phyloP scores from a whole-genome alignment of 1,140 invertebrate species.

The Temnothorax longispinosus region DNA sequence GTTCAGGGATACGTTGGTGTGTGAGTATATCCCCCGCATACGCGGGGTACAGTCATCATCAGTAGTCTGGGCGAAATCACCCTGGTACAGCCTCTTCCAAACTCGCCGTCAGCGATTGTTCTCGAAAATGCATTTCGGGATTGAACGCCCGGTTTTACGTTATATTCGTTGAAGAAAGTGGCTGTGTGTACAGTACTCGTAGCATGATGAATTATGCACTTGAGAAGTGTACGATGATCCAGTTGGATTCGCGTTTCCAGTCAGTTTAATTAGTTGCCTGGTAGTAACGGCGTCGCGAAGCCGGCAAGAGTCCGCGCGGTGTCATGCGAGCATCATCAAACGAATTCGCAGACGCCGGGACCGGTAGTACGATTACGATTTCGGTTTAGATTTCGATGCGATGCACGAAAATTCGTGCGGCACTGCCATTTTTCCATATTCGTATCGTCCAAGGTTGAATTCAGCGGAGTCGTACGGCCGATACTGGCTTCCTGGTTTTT shows the following conservation, averaged over 20 bases:
- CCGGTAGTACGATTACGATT: not conserved
- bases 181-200: not conserved
- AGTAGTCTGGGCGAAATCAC: conserved; percentile 80
- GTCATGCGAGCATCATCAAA: conserved; percentile 16
- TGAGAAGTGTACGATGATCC: conserved; percentile 19
- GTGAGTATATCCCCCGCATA: conserved; percentile 71
- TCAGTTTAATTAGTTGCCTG: not conserved
- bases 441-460: not conserved
- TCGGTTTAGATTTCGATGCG: not conserved
- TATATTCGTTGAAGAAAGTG: conserved; percentile 4
- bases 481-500: not conserved
- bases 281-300: conserved; percentile 6
- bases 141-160: not conserved
- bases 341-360: not conserved
- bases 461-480: not conserved
- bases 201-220: conserved; percentile 43
- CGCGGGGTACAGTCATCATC: conserved; percentile 84
- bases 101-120: conserved; percentile 26
- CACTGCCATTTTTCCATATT: not conserved
- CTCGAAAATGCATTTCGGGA: conserved; percentile 1
- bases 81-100: conserved; percentile 79
- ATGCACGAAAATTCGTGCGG: not conserved
- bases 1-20: conserved; percentile 42
- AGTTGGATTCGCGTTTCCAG: not conserved
- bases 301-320: not conserved